A percentile compares a stretch with the other conserved stretches of the same genome.
These are phyloP conservation scores for Zaprionus lineosus DNA, from an alignment of 2,888 invertebrate genomes.

Conservation along the genomic window DNA sequence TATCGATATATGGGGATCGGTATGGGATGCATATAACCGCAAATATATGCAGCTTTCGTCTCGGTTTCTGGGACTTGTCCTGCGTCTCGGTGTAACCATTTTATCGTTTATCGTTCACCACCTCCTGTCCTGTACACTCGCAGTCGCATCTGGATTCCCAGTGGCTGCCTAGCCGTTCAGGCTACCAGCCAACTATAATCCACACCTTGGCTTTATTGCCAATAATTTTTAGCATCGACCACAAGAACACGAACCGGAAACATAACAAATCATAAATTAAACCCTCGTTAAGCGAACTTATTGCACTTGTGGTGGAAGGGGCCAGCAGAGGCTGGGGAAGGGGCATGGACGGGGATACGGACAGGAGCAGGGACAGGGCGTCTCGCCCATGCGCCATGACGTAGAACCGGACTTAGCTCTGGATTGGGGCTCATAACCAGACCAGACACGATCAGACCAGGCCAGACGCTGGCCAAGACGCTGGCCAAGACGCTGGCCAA, in stretches of 20 bases:
- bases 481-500: slow-evolving; percentile 2
- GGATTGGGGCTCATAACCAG: slow-evolving; percentile 7
- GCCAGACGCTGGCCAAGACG: background rate
- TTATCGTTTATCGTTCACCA: slow-evolving; percentile 38
- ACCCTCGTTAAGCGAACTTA: slow-evolving; percentile 82
- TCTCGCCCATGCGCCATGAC: slow-evolving; percentile 72
- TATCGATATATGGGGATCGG: background rate
- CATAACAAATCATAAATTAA: slow-evolving; percentile 83
- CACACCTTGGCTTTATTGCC: slow-evolving; percentile 76
- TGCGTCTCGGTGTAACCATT: background rate
- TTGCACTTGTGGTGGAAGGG: slow-evolving; percentile 72
- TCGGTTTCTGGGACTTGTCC: too few species aligned
- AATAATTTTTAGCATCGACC: slow-evolving; percentile 71
- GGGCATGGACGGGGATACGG: background rate
- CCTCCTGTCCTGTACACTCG: slow-evolving; percentile 5
- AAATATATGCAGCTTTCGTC: too few species aligned
- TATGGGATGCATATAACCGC: too few species aligned
- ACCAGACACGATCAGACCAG: too few species aligned
- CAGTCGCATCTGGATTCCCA: slow-evolving; percentile 23
- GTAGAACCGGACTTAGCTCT: slow-evolving; percentile 35
- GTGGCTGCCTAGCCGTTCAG: slow-evolving; percentile 31
- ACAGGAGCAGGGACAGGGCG: slow-evolving; percentile 16
- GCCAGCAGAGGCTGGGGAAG: slow-evolving; percentile 8
- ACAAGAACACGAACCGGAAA: slow-evolving; percentile 80
- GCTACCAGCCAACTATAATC: slow-evolving; percentile 73